These are phyloP conservation scores for Ceratina calcarata DNA, from an alignment of 1,140 invertebrate species.

Conservation along the genomic window DNA sequence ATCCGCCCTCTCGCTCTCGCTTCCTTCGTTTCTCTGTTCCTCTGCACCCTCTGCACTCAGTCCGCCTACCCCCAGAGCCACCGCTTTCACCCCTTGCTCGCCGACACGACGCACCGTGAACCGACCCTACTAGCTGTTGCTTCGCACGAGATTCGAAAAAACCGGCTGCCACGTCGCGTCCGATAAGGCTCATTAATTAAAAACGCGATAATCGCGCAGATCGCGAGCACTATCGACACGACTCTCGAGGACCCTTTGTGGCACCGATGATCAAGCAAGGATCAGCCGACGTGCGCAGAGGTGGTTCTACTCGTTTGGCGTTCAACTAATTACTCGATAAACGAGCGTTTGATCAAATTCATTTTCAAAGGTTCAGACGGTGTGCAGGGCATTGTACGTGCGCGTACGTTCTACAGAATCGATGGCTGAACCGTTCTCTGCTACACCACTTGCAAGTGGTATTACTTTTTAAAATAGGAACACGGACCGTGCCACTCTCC, in stretches of 20 bases:
- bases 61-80: neutral
- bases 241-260: too few relatives aligned
- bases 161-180: neutral
- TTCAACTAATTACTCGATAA: too few relatives aligned
- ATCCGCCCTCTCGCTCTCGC: neutral
- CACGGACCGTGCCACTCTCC: too few relatives aligned
- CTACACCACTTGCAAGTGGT: too few relatives aligned
- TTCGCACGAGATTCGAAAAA: slow-evolving; percentile 43
- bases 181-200: slow-evolving; percentile 39
- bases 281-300: too few relatives aligned
- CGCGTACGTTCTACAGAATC: too few relatives aligned
- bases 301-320: too few relatives aligned
- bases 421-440: too few relatives aligned
- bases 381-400: too few relatives aligned
- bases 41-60: neutral
- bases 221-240: neutral
- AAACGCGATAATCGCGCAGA: slow-evolving; percentile 9
- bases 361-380: too few relatives aligned
- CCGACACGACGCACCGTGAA: slow-evolving; percentile 28
- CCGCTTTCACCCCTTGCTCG: neutral
- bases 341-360: too few relatives aligned
- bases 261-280: neutral
- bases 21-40: neutral
- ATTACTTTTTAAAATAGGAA: too few relatives aligned
- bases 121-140: slow-evolving; percentile 65